phyloP scores from a whole-genome alignment of 2,797 vertebrate genomes.

The Channallabes apus region DNA sequence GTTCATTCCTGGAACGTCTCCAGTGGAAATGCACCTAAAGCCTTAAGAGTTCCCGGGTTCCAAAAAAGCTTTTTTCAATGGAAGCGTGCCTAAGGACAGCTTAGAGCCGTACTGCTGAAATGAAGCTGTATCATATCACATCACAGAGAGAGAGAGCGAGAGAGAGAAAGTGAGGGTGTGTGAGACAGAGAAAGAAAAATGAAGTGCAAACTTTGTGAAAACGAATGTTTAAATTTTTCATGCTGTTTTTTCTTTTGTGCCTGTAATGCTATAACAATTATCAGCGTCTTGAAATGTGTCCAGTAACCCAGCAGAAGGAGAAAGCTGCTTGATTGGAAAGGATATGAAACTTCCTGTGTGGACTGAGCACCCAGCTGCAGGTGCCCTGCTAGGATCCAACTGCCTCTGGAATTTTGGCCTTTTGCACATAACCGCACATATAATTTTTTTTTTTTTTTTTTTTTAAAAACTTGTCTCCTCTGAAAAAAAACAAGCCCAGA shows the following conservation, averaged over 20 bases:
- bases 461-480: conserved; percentile 51
- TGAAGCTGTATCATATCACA: conserved; percentile 16
- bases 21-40: background rate
- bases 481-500: conserved; percentile 62
- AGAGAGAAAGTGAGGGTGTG: background rate
- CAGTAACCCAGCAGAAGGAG: conserved; percentile 74
- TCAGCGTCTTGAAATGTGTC: conserved; percentile 74
- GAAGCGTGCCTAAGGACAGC: background rate
- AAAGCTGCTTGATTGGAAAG: conserved; percentile 78
- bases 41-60: background rate
- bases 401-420: conserved; percentile 76
- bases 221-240: conserved; percentile 14
- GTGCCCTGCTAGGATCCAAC: conserved; percentile 75
- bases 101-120: background rate
- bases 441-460: conserved; percentile 56
- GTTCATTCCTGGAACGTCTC: background rate
- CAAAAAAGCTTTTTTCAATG: background rate
- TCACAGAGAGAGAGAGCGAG: background rate
- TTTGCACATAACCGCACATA: conserved; percentile 64
- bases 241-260: conserved; percentile 34
- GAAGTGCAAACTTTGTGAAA: conserved; percentile 29
- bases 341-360: conserved; percentile 87
- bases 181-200: conserved; percentile 16
- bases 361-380: conserved; percentile 78
- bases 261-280: conserved; percentile 75